Conservation (phyloP, 2,888 invertebrate species). For the Adelphocoris suturalis region DNA sequence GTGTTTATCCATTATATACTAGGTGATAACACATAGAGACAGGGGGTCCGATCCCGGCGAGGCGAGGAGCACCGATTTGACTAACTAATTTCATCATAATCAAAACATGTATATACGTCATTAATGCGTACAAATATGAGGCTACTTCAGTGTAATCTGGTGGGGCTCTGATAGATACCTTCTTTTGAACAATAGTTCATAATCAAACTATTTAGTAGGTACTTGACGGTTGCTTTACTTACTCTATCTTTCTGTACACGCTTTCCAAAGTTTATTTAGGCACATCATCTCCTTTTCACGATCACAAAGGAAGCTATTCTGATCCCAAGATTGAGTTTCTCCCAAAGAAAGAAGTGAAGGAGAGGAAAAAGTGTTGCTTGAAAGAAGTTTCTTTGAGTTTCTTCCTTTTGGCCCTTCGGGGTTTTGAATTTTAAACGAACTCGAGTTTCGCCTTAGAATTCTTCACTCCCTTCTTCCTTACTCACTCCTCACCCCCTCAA, state of each 20-base stretch:
- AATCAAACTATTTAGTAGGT: background rate
- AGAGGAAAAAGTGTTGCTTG: background rate
- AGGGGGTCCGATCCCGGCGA: no score
- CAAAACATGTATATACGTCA: no score
- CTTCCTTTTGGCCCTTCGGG: background rate
- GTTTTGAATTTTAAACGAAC: slow-evolving; percentile 47
- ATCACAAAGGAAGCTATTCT: background rate
- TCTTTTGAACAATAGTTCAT: no score
- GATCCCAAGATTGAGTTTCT: background rate
- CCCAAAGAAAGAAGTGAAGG: background rate
- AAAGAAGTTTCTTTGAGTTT: slow-evolving; percentile 19
- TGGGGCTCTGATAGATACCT: no score
- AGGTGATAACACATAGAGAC: no score
- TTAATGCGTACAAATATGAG: no score
- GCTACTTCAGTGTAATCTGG: no score
- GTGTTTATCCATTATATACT: no score
- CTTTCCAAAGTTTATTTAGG: background rate
- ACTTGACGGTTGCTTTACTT: background rate
- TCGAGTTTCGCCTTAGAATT: background rate
- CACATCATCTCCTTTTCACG: background rate
- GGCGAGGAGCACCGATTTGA: no score
- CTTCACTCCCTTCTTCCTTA: background rate
- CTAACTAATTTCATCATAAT: no score
- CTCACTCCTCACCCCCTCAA: background rate
- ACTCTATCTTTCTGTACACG: background rate